Evolutionary conservation across 1,140 invertebrate genomes (phyloP).

Genomic region (Drosophila ohnishii): DNA sequence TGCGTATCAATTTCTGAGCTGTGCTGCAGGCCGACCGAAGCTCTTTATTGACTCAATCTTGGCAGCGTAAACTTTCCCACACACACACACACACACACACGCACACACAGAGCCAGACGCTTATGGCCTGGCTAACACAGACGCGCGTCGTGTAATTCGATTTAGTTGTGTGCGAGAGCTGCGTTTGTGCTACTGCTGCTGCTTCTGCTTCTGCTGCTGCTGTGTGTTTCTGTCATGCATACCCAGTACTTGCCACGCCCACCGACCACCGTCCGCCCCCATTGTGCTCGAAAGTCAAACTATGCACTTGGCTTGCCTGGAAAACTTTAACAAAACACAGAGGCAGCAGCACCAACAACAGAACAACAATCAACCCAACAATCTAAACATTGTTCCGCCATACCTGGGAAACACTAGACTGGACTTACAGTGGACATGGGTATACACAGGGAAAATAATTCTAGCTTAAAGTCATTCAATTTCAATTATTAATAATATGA

Average conservation of each 20-base stretch:
- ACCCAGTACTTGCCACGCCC: conserved; percentile 40
- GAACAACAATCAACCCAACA: conserved; percentile 38
- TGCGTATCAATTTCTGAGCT: conserved; percentile 68
- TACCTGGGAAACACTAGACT: conserved; percentile 33
- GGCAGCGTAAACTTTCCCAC: conserved; percentile 67
- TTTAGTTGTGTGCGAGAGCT: conserved; percentile 48
- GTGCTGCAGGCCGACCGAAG: conserved; percentile 49
- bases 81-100: conserved; percentile 48
- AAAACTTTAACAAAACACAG: conserved; percentile 63
- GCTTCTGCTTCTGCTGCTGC: neutral
- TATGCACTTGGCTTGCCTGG: conserved; percentile 68
- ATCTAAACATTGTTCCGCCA: conserved; percentile 39
- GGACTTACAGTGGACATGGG: neutral
- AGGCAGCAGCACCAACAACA: conserved; percentile 34
- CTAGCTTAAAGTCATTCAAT: neutral
- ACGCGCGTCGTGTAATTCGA: conserved; percentile 64
- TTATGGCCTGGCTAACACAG: conserved; percentile 34
- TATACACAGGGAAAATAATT: conserved; percentile 8
- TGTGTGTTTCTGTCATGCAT: conserved; percentile 58
- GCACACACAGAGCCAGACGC: conserved; percentile 25
- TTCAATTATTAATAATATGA: neutral
- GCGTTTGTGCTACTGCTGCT: conserved; percentile 22
- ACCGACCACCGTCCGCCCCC: conserved; percentile 25
- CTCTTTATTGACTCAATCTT: conserved; percentile 78
- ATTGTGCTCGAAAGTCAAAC: conserved; percentile 61